Percentiles rank a stretch among this genome's conserved stretches.
Evolutionary conservation across 2,888 invertebrate genomes (phyloP).

Genomic region (Nasonovia ribisnigri): DNA sequence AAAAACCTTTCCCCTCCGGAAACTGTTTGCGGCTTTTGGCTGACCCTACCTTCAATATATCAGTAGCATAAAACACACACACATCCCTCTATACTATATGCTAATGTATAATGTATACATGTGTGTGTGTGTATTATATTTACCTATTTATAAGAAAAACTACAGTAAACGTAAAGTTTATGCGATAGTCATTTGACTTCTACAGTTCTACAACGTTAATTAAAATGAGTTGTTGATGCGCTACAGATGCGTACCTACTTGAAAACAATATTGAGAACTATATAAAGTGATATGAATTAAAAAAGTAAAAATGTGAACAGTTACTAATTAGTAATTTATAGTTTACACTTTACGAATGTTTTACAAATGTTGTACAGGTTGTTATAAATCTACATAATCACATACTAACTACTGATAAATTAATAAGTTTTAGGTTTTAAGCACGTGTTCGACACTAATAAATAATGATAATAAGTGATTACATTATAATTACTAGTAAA

Average conservation of each 20-base stretch:
- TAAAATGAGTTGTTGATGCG: background rate
- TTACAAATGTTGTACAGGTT: background rate
- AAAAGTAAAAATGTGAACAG: background rate
- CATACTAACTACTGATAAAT: background rate
- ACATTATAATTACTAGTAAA: too few relatives aligned
- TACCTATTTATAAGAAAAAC: background rate
- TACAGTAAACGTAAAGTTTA: background rate
- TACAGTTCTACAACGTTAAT: background rate
- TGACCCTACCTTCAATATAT: conserved; percentile 33
- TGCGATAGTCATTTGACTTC: conserved; percentile 21
- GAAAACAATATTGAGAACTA: background rate
- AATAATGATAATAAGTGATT: too few relatives aligned
- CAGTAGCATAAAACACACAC: conserved; percentile 1
- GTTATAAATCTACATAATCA: background rate
- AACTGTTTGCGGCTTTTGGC: conserved; percentile 57
- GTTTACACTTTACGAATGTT: background rate
- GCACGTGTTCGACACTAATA: too few relatives aligned
- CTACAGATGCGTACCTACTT: background rate
- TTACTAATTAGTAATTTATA: background rate
- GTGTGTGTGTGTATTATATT: background rate
- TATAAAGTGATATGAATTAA: background rate
- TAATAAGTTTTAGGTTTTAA: background rate
- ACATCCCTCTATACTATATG: background rate
- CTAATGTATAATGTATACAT: background rate
- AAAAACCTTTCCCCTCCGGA: conserved; percentile 20